These are phyloP conservation scores for Odontesthes bonariensis DNA, from an alignment of 2,113 vertebrate species.

Conservation along the genomic window DNA sequence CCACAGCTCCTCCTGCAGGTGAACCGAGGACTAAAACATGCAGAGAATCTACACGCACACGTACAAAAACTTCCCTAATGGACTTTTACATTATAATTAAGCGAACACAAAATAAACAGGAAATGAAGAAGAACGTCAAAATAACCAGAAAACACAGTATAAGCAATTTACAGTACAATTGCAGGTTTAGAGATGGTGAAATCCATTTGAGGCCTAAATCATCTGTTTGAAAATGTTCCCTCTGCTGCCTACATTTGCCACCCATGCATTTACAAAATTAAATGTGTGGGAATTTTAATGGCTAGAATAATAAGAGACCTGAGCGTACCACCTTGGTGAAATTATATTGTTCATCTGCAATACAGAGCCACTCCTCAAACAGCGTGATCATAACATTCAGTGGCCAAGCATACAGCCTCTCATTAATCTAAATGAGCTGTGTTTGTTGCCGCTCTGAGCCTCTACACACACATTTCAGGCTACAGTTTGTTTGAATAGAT, in stretches of 20 bases:
- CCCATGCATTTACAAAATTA: slow-evolving; percentile 61
- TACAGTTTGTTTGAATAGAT: slow-evolving; percentile 40
- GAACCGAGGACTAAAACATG: slow-evolving; percentile 60
- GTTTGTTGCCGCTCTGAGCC: slow-evolving; percentile 49
- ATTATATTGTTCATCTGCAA: slow-evolving; percentile 72
- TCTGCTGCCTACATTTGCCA: slow-evolving; percentile 51
- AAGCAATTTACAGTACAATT: slow-evolving; percentile 15
- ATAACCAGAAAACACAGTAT: slow-evolving; percentile 16
- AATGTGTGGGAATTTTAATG: slow-evolving; percentile 68
- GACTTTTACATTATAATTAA: slow-evolving; percentile 31
- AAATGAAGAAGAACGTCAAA: slow-evolving; percentile 21
- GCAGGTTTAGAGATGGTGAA: slow-evolving; percentile 19
- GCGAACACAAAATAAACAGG: slow-evolving; percentile 6
- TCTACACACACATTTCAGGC: slow-evolving; percentile 43
- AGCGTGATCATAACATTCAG: slow-evolving; percentile 66
- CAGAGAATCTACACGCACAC: background rate
- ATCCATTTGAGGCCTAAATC: slow-evolving; percentile 43
- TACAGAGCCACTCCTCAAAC: slow-evolving; percentile 72
- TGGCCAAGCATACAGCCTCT: slow-evolving; percentile 57
- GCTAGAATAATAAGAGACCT: slow-evolving; percentile 65
- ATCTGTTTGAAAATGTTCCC: slow-evolving; percentile 46
- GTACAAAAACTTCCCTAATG: slow-evolving; percentile 21
- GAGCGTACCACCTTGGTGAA: slow-evolving; percentile 59
- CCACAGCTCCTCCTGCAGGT: slow-evolving; percentile 87
- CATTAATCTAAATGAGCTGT: slow-evolving; percentile 74